A percentile compares a stretch with the other conserved stretches of the same genome.
phyloP scores from a whole-genome alignment of 2,888 invertebrate genomes.

The Nemoura dubitans region DNA sequence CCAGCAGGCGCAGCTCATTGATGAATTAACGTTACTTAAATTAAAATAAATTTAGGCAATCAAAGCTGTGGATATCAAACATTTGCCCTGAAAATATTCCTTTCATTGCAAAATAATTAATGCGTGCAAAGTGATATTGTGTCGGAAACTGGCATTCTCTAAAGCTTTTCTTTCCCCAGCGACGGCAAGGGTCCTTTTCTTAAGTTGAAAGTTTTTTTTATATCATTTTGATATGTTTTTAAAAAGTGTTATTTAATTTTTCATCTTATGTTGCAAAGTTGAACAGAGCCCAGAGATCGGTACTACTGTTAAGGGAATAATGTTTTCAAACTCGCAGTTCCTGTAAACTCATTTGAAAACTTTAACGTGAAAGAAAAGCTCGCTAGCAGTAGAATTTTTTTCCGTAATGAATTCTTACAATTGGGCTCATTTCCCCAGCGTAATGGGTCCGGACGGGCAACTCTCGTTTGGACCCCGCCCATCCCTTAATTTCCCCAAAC shows the following conservation, averaged over 20 bases:
- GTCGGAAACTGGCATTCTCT: constrained; percentile 10
- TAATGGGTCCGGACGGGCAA: not conserved
- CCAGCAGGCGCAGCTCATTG: constrained; percentile 15
- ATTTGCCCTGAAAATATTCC: constrained; percentile 35
- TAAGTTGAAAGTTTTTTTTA: not conserved
- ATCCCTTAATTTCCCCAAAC: not conserved
- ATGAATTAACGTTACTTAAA: constrained; percentile 34
- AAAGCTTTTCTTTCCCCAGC: not conserved
- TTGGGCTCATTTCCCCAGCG: not conserved
- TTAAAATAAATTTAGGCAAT: constrained; percentile 27
- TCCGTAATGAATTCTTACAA: constrained; percentile 12
- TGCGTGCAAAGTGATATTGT: constrained; percentile 34
- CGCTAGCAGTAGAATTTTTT: not conserved
- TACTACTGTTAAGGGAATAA: not conserved
- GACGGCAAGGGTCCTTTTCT: not conserved
- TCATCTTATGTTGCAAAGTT: not conserved
- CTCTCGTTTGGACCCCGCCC: not conserved
- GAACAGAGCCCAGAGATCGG: not conserved
- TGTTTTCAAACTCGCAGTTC: not conserved
- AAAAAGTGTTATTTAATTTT: constrained; percentile 7
- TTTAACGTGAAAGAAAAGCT: not conserved
- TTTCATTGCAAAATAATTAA: constrained; percentile 35
- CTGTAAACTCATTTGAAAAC: not conserved
- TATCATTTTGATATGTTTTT: not conserved
- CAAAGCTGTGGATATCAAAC: constrained; percentile 10